Conservation (phyloP, 2,113 vertebrate genomes). For the Callipepla californica region DNA sequence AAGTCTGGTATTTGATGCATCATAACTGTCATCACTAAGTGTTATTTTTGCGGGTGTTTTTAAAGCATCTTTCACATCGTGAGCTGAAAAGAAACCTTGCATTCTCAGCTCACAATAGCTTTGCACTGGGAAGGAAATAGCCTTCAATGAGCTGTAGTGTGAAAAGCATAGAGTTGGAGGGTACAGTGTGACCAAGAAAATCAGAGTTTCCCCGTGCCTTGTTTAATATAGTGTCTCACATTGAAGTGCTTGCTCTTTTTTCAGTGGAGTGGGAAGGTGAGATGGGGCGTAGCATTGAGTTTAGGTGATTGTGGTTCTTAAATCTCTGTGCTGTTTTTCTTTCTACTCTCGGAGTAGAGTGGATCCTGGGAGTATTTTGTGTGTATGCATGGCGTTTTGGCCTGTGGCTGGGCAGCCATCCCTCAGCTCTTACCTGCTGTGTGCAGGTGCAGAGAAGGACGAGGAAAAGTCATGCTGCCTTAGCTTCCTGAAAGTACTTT, state of each 20-base stretch:
- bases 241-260: background rate
- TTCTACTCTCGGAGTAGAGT: rapidly evolving
- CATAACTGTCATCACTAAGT: background rate
- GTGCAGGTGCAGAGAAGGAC: conserved; percentile 60
- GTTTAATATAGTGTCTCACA: background rate
- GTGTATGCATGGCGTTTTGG: background rate
- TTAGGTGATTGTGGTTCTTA: background rate
- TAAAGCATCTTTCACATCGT: background rate
- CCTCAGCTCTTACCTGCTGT: conserved; percentile 17
- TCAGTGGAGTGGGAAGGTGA: background rate
- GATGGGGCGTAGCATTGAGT: background rate
- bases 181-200: background rate
- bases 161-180: background rate
- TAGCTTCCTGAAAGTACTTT: conserved; percentile 45
- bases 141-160: background rate
- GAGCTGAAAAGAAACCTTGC: background rate
- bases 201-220: background rate
- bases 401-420: background rate
- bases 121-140: background rate
- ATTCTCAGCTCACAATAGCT: background rate
- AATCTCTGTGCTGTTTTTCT: background rate
- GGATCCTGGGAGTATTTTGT: background rate
- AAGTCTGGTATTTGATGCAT: background rate
- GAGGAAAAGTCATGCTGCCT: conserved; percentile 26
- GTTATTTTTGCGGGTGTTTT: background rate